Percentiles rank a stretch among this genome's conserved stretches.
Conservation (phyloP, 1,140 invertebrate species). For the Pogonomyrmex californicus region DNA sequence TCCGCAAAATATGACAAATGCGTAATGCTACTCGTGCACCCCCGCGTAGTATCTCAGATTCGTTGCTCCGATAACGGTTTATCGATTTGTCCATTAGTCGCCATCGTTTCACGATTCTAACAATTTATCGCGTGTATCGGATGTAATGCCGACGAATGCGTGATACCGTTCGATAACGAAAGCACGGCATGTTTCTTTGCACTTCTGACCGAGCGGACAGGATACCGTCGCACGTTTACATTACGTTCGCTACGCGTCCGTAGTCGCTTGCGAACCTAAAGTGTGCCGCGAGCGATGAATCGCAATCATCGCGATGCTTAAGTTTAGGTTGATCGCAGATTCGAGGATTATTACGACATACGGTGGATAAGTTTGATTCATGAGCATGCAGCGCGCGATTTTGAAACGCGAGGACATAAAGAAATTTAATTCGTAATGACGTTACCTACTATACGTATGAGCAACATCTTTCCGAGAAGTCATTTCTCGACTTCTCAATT, state of each 20-base stretch:
- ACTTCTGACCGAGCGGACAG: constrained; percentile 22
- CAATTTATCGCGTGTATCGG: constrained; percentile 12
- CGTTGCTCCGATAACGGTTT: constrained; percentile 13
- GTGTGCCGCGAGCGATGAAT: constrained; percentile 21
- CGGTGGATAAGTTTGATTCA: constrained; percentile 22
- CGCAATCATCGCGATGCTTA: constrained; percentile 12
- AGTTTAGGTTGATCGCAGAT: constrained; percentile 31
- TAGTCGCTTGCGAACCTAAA: not conserved
- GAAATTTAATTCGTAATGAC: not conserved
- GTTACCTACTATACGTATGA: not conserved
- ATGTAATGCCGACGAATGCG: constrained; percentile 2
- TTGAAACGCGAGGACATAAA: not conserved
- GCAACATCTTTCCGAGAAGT: not conserved
- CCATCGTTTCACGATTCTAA: constrained; percentile 4
- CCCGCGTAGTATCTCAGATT: constrained; percentile 9
- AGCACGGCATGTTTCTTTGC: constrained; percentile 29
- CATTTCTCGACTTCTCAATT: not conserved
- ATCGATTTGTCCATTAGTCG: constrained; percentile 57
- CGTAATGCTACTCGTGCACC: constrained; percentile 5
- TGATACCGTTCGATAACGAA: constrained; percentile 45
- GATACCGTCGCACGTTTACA: constrained; percentile 21
- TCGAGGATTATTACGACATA: constrained; percentile 7
- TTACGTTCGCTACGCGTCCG: constrained; percentile 11
- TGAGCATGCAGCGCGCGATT: constrained; percentile 5
- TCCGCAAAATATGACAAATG: not conserved